Percentiles rank a stretch among this genome's conserved stretches.
Conservation (phyloP, 2,888 invertebrate species). For the Lobophora halterata region DNA sequence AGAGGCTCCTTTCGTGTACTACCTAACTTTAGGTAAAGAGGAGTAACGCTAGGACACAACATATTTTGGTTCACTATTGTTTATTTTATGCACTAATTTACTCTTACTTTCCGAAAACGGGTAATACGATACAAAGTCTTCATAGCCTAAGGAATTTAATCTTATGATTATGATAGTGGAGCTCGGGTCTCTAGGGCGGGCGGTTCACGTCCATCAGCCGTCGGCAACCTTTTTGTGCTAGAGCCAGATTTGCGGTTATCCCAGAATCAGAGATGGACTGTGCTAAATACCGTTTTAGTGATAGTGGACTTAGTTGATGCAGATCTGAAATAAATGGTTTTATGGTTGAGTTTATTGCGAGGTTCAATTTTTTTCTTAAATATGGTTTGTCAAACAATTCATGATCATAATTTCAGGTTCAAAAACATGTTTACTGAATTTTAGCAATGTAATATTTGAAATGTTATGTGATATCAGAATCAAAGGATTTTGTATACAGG, state of each 20-base stretch:
- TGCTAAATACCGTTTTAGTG: conserved; percentile 20
- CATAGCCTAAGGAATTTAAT: conserved; percentile 24
- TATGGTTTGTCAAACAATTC: no score
- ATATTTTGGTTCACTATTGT: no score
- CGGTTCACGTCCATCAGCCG: conserved; percentile 29
- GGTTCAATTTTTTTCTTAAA: neutral
- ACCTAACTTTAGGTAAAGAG: no score
- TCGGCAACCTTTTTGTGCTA: conserved; percentile 31
- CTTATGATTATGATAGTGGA: conserved; percentile 30
- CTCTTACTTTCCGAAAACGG: no score
- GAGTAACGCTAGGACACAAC: no score
- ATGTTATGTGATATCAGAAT: no score
- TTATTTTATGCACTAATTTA: no score
- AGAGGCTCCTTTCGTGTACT: no score
- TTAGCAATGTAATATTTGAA: no score
- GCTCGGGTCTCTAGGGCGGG: conserved; percentile 17
- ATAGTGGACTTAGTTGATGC: conserved; percentile 28
- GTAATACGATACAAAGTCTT: conserved; percentile 2
- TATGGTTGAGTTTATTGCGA: conserved; percentile 24
- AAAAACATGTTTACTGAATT: no score
- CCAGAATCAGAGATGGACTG: conserved; percentile 23
- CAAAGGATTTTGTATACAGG: no score
- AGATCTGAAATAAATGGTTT: conserved; percentile 26
- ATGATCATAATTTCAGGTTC: no score
- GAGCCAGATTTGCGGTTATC: conserved; percentile 31